These are phyloP conservation scores for Ceratina japonica DNA, from an alignment of 1,140 invertebrate genomes.

Conservation along the genomic window DNA sequence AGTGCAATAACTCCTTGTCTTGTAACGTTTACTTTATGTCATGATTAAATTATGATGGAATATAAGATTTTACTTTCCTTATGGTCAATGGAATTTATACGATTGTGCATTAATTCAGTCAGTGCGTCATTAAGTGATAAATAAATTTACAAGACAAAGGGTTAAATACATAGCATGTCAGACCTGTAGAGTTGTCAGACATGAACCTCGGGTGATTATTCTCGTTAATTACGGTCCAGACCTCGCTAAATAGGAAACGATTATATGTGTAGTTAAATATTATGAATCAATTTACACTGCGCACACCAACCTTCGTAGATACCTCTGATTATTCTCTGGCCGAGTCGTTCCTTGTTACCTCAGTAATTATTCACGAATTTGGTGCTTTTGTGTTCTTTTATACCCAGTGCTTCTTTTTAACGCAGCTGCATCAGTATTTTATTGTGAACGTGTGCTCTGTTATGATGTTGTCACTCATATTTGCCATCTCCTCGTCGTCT, in stretches of 20 bases:
- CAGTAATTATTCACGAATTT: conserved; percentile 3
- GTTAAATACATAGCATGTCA: neutral
- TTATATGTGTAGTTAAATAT: conserved; percentile 50
- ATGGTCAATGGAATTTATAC: neutral
- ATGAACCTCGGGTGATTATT: conserved; percentile 36
- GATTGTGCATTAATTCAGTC: neutral
- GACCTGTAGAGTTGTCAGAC: conserved; percentile 15
- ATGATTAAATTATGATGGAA: neutral
- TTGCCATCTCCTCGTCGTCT: neutral
- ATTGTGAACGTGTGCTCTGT: neutral
- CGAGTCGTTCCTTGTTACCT: neutral
- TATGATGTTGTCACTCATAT: neutral
- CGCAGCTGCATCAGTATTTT: conserved; percentile 30
- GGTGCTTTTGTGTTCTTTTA: conserved; percentile 16
- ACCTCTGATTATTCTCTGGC: neutral
- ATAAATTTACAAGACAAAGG: neutral
- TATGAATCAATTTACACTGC: neutral
- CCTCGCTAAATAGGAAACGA: conserved; percentile 64
- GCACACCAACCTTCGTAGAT: conserved; percentile 8
- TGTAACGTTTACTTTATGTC: neutral
- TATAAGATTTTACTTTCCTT: neutral
- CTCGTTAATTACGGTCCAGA: conserved; percentile 62
- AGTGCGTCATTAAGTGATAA: neutral
- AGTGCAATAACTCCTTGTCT: no score
- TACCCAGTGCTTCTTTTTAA: conserved; percentile 61